Conservation (phyloP, 2,888 invertebrate species). For the Dexiosoma caninum region DNA sequence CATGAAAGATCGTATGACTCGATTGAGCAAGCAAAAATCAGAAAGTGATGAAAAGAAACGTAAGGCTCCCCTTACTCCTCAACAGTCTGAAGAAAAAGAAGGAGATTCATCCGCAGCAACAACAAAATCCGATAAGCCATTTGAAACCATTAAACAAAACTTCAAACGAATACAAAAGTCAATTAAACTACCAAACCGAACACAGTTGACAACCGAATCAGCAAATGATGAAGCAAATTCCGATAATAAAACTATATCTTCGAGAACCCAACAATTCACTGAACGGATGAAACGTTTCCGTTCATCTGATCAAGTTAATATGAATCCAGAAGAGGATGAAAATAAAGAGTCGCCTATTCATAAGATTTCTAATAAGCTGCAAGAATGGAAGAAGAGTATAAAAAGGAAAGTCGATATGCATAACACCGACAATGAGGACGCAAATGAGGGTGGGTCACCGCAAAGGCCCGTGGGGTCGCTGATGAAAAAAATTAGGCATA, state of each 20-base stretch:
- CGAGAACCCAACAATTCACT: constrained; percentile 66
- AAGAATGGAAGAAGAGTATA: constrained; percentile 73
- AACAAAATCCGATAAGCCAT: constrained; percentile 55
- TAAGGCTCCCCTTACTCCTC: constrained; percentile 58
- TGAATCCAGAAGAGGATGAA: constrained; percentile 41
- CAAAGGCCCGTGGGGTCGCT: constrained; percentile 65
- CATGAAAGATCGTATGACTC: constrained; percentile 32
- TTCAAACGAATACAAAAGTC: constrained; percentile 71
- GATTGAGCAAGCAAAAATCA: constrained; percentile 21
- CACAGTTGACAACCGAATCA: constrained; percentile 54
- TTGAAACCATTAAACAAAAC: constrained; percentile 68
- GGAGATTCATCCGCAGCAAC: background rate
- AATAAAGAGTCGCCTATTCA: constrained; percentile 60
- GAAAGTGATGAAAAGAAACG: constrained; percentile 50
- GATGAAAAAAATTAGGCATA: constrained; percentile 67
- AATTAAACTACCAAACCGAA: constrained; percentile 67
- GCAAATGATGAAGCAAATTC: constrained; percentile 52
- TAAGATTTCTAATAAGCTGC: constrained; percentile 66
- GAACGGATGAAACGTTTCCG: constrained; percentile 70
- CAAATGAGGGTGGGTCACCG: constrained; percentile 55
- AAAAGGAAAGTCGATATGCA: constrained; percentile 63
- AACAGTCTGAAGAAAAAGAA: constrained; percentile 62
- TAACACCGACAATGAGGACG: constrained; percentile 55
- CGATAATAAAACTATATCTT: constrained; percentile 20
- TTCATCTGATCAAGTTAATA: constrained; percentile 64